These are phyloP conservation scores for Corapipo altera DNA, from an alignment of 2,113 vertebrate species.

Conservation along the genomic window DNA sequence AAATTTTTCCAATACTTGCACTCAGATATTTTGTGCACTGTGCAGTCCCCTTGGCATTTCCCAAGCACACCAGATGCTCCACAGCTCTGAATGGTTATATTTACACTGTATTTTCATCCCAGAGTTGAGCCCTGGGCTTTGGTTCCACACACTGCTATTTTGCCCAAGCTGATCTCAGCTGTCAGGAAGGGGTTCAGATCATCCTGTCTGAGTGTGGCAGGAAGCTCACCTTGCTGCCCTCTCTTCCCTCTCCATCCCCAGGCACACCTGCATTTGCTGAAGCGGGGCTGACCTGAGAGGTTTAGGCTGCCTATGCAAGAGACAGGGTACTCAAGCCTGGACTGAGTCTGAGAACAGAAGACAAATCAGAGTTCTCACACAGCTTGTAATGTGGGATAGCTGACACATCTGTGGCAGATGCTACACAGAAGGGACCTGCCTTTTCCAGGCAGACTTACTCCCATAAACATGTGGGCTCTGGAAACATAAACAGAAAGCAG, in stretches of 20 bases:
- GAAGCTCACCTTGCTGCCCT: background rate
- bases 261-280: background rate
- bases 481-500: background rate
- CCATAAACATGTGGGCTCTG: background rate
- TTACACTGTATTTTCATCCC: background rate
- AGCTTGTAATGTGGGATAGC: background rate
- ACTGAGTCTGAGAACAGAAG: background rate
- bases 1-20: constrained; percentile 18
- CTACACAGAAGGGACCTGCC: background rate
- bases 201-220: background rate
- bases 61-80: background rate
- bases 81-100: background rate
- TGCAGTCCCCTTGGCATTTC: background rate
- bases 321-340: background rate
- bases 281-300: background rate
- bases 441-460: background rate
- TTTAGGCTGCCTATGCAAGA: background rate
- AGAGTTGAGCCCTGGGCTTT: background rate
- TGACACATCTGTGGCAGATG: too few species aligned
- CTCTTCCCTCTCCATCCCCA: background rate
- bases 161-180: background rate
- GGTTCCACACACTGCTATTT: background rate
- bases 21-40: background rate
- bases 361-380: background rate
- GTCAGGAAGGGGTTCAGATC: background rate